Conservation (phyloP, 2,888 invertebrate species). For the Cosmopolites sordidus region DNA sequence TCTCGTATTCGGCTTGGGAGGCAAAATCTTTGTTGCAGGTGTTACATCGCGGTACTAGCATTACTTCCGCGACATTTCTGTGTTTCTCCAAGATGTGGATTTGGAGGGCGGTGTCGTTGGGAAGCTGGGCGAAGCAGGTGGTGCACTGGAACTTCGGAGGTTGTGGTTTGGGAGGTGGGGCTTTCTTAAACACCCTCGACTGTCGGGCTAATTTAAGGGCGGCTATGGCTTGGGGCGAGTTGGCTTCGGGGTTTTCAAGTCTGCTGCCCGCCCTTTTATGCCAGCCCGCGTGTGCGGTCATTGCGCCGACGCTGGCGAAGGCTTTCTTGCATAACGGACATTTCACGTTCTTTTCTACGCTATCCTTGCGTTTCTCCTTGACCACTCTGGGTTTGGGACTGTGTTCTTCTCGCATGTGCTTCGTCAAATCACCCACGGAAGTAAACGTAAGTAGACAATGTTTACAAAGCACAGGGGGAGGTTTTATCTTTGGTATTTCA, state of each 20-base stretch:
- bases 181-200: conserved; percentile 47
- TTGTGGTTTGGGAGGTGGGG: conserved; percentile 19
- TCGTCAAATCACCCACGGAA: conserved; percentile 32
- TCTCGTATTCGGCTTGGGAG: conserved; percentile 57
- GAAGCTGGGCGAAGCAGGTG: conserved; percentile 37
- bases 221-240: conserved; percentile 5
- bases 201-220: conserved; percentile 40
- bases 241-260: conserved; percentile 1
- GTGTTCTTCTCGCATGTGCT: conserved; percentile 44
- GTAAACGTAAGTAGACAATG: conserved; percentile 42
- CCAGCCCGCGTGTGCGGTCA: conserved; percentile 61
- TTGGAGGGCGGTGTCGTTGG: conserved; percentile 44
- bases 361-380: conserved; percentile 25
- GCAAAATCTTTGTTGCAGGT: conserved; percentile 60
- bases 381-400: conserved; percentile 27
- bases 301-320: conserved; percentile 56
- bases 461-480: conserved; percentile 39
- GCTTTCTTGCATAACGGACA: conserved; percentile 63
- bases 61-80: conserved; percentile 40
- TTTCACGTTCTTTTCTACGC: conserved; percentile 42
- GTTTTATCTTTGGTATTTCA: conserved; percentile 11
- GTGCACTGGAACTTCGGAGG: conserved; percentile 40
- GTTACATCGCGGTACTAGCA: conserved; percentile 49
- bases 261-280: conserved; percentile 48
- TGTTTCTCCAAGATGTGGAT: conserved; percentile 46